phyloP scores from a whole-genome alignment of 2,113 vertebrate species.

The Myiozetetes cayanensis region DNA sequence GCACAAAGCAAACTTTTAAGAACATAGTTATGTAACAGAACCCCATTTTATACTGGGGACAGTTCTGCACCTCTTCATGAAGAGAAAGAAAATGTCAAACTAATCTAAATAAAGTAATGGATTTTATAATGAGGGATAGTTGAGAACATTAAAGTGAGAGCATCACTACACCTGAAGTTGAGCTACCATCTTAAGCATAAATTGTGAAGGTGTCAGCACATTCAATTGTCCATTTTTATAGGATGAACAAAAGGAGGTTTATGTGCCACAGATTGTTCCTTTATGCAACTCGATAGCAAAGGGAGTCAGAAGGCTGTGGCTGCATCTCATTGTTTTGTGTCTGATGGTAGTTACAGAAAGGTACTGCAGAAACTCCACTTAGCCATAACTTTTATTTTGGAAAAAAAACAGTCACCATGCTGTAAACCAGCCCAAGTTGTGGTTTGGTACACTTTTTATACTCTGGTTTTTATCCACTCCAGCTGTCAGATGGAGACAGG shows the following conservation, averaged over 20 bases:
- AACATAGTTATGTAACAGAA: neutral
- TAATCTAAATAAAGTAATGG: neutral
- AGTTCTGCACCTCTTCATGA: neutral
- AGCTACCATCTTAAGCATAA: neutral
- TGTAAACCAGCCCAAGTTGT: neutral
- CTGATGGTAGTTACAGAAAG: neutral
- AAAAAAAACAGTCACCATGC: neutral
- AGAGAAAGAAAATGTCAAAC: neutral
- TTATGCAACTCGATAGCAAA: neutral
- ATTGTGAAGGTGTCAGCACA: neutral
- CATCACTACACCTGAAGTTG: neutral
- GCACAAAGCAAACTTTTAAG: neutral
- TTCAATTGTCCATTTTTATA: neutral
- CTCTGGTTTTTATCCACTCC: constrained; percentile 37
- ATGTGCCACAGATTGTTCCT: neutral
- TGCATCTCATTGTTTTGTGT: neutral
- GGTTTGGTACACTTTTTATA: constrained; percentile 34
- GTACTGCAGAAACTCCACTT: neutral
- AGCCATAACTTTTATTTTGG: constrained; percentile 1
- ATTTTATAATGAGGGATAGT: neutral
- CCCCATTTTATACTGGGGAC: neutral
- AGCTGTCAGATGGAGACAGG: constrained; percentile 38
- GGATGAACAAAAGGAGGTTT: neutral
- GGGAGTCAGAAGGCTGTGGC: neutral
- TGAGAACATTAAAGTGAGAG: neutral